Evolutionary conservation across 2,888 invertebrate genomes (phyloP).

Genomic region (Kryphioiulus occultus): DNA sequence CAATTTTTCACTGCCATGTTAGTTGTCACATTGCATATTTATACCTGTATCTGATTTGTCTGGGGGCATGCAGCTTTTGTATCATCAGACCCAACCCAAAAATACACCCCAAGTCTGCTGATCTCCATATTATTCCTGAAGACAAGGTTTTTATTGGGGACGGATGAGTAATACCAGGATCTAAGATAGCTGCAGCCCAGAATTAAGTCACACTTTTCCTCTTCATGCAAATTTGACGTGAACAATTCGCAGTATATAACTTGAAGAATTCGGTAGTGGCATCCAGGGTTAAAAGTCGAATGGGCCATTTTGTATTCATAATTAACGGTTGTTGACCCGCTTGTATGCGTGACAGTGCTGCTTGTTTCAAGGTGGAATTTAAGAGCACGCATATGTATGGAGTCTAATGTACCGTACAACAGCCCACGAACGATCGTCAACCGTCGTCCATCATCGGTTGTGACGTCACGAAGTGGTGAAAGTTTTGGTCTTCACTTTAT

Average conservation of each 20-base stretch:
- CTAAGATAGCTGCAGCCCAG: neutral
- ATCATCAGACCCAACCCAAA: neutral
- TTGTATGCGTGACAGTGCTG: neutral
- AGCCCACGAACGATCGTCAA: neutral
- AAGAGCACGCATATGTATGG: neutral
- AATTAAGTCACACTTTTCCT: slow-evolving; percentile 19
- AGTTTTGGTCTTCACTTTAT: neutral
- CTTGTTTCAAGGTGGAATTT: neutral
- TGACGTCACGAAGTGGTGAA: neutral
- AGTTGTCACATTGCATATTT: neutral
- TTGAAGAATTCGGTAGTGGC: neutral
- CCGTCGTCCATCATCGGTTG: neutral
- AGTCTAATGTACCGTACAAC: neutral
- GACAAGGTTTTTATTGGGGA: neutral
- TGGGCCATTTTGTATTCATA: neutral
- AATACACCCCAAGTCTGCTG: neutral
- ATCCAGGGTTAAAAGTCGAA: slow-evolving; percentile 10
- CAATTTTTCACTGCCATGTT: neutral
- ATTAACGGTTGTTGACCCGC: slow-evolving; percentile 25
- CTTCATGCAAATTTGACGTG: neutral
- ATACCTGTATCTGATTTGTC: neutral
- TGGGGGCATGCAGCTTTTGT: neutral
- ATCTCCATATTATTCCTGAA: neutral
- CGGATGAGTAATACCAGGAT: neutral
- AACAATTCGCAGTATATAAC: neutral